Percentiles rank a stretch among this genome's conserved stretches.
phyloP scores from a whole-genome alignment of 2,797 vertebrate species.

The Parauchenoglanis ngamensis region DNA sequence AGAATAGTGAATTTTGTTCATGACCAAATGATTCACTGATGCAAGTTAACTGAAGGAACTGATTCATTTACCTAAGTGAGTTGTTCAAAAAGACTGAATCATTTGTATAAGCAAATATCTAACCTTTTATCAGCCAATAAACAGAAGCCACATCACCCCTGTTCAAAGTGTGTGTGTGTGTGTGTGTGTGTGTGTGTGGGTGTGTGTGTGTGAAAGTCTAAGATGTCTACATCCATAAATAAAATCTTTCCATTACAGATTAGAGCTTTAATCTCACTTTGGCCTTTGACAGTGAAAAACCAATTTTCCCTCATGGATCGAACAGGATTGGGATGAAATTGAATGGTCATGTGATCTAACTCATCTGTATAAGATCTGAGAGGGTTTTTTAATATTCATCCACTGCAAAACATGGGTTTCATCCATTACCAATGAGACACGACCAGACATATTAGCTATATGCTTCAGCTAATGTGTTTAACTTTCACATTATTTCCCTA shows the following conservation, averaged over 20 bases:
- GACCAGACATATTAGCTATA: not conserved
- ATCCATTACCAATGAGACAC: not conserved
- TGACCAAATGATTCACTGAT: not conserved
- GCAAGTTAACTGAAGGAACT: not conserved
- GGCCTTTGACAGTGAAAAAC: constrained; percentile 33
- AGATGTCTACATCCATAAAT: not conserved
- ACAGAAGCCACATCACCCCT: not conserved
- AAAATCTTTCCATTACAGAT: constrained; percentile 46
- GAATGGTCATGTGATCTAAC: not conserved
- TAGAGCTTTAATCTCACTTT: constrained; percentile 63
- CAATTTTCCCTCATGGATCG: constrained; percentile 55
- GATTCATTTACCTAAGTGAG: not conserved
- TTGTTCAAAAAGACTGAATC: not conserved
- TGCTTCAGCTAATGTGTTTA: not conserved
- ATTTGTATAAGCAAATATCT: not conserved
- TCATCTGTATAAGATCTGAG: not conserved
- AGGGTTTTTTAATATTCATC: not conserved
- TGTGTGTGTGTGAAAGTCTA: constrained; percentile 1
- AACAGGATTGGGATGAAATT: constrained; percentile 20
- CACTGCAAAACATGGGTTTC: not conserved
- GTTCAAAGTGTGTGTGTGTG: not conserved
- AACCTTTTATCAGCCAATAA: not conserved
- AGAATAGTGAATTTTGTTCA: not conserved
- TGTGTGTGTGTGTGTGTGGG: constrained; percentile 2
- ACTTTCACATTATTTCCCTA: not conserved